Base-by-base conservation (phyloP, 2,888 invertebrate species). In the Troglohyphantes excavatus region DNA sequence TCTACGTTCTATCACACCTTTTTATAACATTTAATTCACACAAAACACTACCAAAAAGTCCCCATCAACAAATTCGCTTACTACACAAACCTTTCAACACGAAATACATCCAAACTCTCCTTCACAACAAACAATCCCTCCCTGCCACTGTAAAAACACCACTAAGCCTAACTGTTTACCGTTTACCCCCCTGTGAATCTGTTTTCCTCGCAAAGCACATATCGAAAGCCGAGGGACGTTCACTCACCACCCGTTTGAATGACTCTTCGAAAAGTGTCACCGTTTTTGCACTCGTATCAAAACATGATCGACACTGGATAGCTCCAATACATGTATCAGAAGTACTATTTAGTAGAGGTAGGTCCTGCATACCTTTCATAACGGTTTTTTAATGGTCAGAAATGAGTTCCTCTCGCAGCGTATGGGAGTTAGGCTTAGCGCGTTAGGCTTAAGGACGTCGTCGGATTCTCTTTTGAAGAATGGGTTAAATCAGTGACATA, bases 301-400 rank as follows among this genome's bases (percentile, higher is more conserved):
- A 79, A 76, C 76, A 90, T 90, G 90, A 72, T 90, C 3, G 90
- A 90, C 90, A 90, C 78, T 73, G 85, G 90, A 79, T 85, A 90
- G 85, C 79, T 23, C 39, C 29, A 43, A 90, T 85, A 39, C 85
- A 85, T 90, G 90, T 90, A 90, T 90, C 85, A 79, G 90, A 90
- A 81, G 85, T 90, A 90, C 85, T 90, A 90, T 29, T 81, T 90
- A 65, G 90, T 90, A 43, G 90, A 90, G 90, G 90, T 90, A 59
- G 67, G 90, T 29, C 13, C 53, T 33, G 33, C 5, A 21, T 75
- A 65, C n/a, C 6, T 39, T 19, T 29, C 3, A 9, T 53, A 65
- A 19, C 43, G 21, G 27, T 53, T 53, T 39, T 53, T 53, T 53
- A 53, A n/a, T 5, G 13, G 53, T 53, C 53, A 17, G 3, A 39